Base-by-base conservation (phyloP, 2,888 invertebrate genomes). In the Spodoptera exigua region DNA sequence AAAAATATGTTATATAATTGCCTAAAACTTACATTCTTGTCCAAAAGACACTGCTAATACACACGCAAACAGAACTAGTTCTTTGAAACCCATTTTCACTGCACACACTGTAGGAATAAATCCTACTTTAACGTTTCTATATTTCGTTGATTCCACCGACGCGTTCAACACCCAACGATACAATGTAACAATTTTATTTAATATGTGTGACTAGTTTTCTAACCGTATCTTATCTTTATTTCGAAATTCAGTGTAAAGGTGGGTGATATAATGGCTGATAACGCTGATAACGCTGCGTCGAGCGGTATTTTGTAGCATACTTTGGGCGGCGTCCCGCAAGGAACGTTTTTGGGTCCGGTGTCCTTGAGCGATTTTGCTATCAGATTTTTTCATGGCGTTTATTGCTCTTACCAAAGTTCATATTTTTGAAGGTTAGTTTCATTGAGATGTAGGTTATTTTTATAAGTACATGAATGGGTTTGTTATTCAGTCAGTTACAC, bases 181-280 rank as follows among this genome's bases (percentile, higher is more conserved):
- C 65, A 80, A 79, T 84, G 78, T 27, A 21, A 61, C 73, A 76
- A 80, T 70, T 74, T 78, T 78, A 76, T 80, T 84, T 82, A 80
- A 86, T 85, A 83, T 74, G 74, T 74, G 77, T 74, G 68, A 74
- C 68, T 79, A 75, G 71, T 76, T 71, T n/a, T 80, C 81, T 76
- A 72, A 54, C 60, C 60, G 41, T 87, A 88, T 88, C 87, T 92
- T 91, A 92, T 92, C 92, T 73, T 43, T 61, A 76, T 91, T 91
- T 90, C 87, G 87, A 92, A 91, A 91, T 92, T 89, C 91, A 87
- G 71, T 76, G 88, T 89, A 91, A 87, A 90, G 85, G 85, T 87
- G 76, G 80, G 84, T 85, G 90, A 90, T 90, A 83, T 82, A 85
- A 83, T 76, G 70, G 9, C 46, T 64, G 71, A 76, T 63, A 62